phyloP scores from a whole-genome alignment of 1,140 invertebrate genomes.

The Planococcus citri region DNA sequence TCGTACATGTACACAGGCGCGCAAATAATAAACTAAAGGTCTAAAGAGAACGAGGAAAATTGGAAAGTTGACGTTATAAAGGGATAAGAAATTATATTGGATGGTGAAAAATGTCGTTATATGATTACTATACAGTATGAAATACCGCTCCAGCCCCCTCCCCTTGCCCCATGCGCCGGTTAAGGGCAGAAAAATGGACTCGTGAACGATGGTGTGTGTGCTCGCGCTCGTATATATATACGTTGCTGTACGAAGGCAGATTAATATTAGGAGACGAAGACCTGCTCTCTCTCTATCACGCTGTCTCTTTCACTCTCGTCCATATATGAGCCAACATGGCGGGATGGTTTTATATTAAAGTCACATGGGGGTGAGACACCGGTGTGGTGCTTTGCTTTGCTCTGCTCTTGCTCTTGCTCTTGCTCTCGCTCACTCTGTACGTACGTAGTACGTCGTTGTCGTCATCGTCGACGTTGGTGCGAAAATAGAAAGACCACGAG shows the following conservation, averaged over 20 bases:
- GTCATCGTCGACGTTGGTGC: background rate
- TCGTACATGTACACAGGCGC: background rate
- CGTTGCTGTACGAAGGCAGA: background rate
- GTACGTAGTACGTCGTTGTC: too few relatives aligned
- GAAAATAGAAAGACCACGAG: background rate
- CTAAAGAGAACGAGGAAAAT: background rate
- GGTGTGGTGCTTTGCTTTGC: too few relatives aligned
- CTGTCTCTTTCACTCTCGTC: too few relatives aligned
- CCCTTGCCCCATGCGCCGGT: background rate
- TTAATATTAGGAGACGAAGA: background rate
- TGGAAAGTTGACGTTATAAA: conserved; percentile 7
- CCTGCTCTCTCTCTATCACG: too few relatives aligned
- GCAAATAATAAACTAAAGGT: too few relatives aligned
- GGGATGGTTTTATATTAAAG: conserved; percentile 7
- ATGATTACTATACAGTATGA: background rate
- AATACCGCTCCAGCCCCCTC: background rate
- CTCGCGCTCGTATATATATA: background rate
- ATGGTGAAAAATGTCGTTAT: conserved; percentile 3
- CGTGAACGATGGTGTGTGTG: too few relatives aligned
- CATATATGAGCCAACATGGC: background rate
- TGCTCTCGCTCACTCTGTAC: too few relatives aligned
- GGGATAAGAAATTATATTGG: conserved; percentile 7
- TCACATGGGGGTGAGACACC: background rate
- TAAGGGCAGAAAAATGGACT: background rate
- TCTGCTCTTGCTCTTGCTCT: too few relatives aligned